Base-by-base conservation (phyloP, 2,888 invertebrate species). In the Melieria picta region DNA sequence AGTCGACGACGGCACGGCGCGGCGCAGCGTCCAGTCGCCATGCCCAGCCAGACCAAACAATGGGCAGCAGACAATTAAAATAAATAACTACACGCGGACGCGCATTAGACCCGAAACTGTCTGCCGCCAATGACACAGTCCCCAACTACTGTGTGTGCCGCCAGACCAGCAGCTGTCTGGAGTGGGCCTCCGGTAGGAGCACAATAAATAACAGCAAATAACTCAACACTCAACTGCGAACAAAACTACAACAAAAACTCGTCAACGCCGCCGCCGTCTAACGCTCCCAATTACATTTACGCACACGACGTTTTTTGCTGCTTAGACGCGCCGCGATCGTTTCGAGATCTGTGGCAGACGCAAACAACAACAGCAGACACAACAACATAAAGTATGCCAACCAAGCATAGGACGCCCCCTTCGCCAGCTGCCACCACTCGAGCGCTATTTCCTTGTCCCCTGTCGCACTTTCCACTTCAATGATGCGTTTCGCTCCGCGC, bases 401-500 rank as follows among this genome's bases (percentile, higher is more conserved):
- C 30, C 30, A 30, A 30, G 30, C 30, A 30, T 30, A 3, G 30
- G 30, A 30, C 30, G 30, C 30, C 6, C 13, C 52, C 9, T 7
- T 45, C 16, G 45, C 45, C 9, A 64, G 55, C 52, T 64, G 55
- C 10, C n/a, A 43, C 10, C 45, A 9, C 11, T 13, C 30, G 30
- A 30, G 3, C 2, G 30, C 30, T 2, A 30, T 30, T 30, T 30
- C 30, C 30, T 30, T 30, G 30, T 30, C 30, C 30, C 30, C 30
- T 30, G 30, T 30, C 30, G 3, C 30, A 30, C 47, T 64, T 52
- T 43, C 43, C 57, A 67, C 48, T 66, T 63, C 55, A 13, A 16
- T 45, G 46, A 43, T 63, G 52, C 65, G 60, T 43, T 67, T 58
- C 67, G 60, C 46, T 66, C 63, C 58, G 61, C 45, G 60, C 10